A percentile compares a stretch with the other conserved stretches of the same genome.
Evolutionary conservation across 2,888 invertebrate genomes (phyloP).

Genomic region (Polyommatus iphigenia): DNA sequence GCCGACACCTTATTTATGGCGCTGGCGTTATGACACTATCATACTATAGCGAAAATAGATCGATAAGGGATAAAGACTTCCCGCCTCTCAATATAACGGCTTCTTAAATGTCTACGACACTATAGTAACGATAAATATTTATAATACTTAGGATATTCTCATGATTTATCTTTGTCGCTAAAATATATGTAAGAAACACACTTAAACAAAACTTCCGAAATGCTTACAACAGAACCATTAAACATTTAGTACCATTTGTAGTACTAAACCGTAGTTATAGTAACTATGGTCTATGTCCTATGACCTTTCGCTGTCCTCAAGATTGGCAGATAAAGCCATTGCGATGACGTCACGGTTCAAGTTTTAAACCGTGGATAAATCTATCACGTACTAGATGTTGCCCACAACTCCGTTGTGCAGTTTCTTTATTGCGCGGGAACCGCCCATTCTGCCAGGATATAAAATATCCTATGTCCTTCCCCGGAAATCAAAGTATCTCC

Average conservation of each 20-base stretch:
- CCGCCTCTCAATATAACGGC: constrained; percentile 1
- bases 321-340: constrained; percentile 46
- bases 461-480: no score
- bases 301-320: constrained; percentile 48
- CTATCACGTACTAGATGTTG: background rate
- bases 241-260: background rate
- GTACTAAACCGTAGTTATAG: constrained; percentile 29
- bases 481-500: no score
- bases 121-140: background rate
- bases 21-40: background rate
- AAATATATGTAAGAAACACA: no score
- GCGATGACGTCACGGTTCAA: constrained; percentile 44
- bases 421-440: no score
- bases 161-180: no score
- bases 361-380: background rate
- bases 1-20: constrained; percentile 47
- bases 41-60: constrained; percentile 3
- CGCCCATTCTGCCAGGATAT: no score
- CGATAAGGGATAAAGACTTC: background rate
- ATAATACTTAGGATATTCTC: background rate
- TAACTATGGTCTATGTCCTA: constrained; percentile 43
- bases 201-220: no score
- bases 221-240: no score
- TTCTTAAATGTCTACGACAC: background rate
- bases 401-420: no score